phyloP scores from a whole-genome alignment of 2,797 vertebrate species.

The Chelon labrosus region DNA sequence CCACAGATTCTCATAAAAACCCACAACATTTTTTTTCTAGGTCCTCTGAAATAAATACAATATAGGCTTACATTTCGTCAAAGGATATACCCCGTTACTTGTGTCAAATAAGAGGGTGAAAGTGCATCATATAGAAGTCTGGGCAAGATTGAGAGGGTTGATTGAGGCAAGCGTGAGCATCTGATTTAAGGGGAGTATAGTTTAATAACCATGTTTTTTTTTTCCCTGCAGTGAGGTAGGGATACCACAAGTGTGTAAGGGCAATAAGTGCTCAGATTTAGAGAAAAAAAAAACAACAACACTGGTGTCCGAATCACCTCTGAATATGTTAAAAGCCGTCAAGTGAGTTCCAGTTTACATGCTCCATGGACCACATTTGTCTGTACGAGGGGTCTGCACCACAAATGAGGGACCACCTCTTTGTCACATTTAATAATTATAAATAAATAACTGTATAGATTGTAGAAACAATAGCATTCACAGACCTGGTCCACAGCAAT shows the following conservation, averaged over 20 bases:
- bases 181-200: not conserved
- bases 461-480: slow-evolving; percentile 31
- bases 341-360: slow-evolving; percentile 25
- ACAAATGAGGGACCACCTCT: not conserved
- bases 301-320: slow-evolving; percentile 20
- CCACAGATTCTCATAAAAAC: slow-evolving; percentile 74
- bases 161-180: slow-evolving; percentile 53
- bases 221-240: slow-evolving; percentile 38
- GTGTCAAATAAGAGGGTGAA: slow-evolving; percentile 74
- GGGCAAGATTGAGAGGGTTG: slow-evolving; percentile 40
- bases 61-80: slow-evolving; percentile 51
- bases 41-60: slow-evolving; percentile 78
- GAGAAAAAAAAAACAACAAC: slow-evolving; percentile 17
- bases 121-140: slow-evolving; percentile 71
- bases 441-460: slow-evolving; percentile 45
- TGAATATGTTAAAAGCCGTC: slow-evolving; percentile 22
- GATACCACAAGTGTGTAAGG: slow-evolving; percentile 14
- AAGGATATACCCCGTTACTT: slow-evolving; percentile 60
- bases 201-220: slow-evolving; percentile 11
- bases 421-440: slow-evolving; percentile 5
- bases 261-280: slow-evolving; percentile 17
- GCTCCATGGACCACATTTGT: slow-evolving; percentile 12
- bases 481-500: slow-evolving; percentile 40
- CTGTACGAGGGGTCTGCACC: slow-evolving; percentile 8
- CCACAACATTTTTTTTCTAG: slow-evolving; percentile 56